Percentiles rank a stretch among this genome's conserved stretches.
These are phyloP conservation scores for Thalpophila matura DNA, from an alignment of 2,888 invertebrate genomes.

Conservation along the genomic window DNA sequence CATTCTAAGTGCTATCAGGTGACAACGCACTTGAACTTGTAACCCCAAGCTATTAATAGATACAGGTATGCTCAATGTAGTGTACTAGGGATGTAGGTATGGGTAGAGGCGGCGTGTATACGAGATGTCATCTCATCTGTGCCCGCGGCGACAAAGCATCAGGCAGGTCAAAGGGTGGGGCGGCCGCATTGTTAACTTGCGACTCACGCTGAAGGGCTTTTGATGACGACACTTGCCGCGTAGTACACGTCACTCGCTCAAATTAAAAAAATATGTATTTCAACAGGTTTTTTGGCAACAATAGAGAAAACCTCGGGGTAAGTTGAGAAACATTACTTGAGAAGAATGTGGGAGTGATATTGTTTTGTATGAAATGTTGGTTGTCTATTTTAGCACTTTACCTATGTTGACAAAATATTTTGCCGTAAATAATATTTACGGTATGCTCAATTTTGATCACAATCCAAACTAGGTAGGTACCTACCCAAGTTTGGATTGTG, in stretches of 20 bases:
- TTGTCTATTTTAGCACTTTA: conserved; percentile 13
- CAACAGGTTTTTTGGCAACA: conserved; percentile 66
- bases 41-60: conserved; percentile 53
- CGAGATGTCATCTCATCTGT: conserved; percentile 82
- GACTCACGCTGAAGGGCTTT: conserved; percentile 86
- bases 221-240: conserved; percentile 82
- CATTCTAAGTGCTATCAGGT: conserved; percentile 29
- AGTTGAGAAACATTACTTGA: conserved; percentile 48
- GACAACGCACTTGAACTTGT: conserved; percentile 50
- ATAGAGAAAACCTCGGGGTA: conserved; percentile 38
- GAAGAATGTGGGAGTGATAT: conserved; percentile 1
- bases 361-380: background rate
- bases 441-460: too few relatives aligned
- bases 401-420: background rate
- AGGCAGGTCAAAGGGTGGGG: conserved; percentile 86
- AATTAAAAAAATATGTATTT: conserved; percentile 69
- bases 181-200: conserved; percentile 87
- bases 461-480: too few relatives aligned
- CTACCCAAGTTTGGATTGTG: background rate
- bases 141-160: conserved; percentile 84
- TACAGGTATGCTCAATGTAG: conserved; percentile 42
- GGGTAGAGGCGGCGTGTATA: conserved; percentile 65
- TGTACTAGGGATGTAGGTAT: conserved; percentile 35
- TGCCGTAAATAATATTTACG: too few relatives aligned
- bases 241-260: conserved; percentile 62